phyloP scores from a whole-genome alignment of 23 tunicate genomes.

The Clavelina lepadiformis region DNA sequence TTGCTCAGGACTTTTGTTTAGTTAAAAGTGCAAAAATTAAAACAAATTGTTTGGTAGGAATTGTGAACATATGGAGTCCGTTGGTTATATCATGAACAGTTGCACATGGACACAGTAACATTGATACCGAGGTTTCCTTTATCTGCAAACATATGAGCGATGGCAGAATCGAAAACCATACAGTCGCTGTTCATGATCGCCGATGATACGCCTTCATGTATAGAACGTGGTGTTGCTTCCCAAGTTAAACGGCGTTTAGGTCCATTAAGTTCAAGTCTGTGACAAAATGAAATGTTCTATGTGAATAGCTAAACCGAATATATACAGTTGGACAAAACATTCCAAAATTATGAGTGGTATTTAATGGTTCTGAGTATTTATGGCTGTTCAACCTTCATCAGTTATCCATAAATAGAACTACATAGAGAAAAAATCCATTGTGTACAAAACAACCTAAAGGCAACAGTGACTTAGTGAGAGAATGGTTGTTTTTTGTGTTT shows the following conservation, averaged over 20 bases:
- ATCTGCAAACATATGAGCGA: slow-evolving; percentile 99
- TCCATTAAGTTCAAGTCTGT: slow-evolving; percentile 92
- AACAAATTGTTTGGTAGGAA: too few species aligned
- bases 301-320: too few species aligned
- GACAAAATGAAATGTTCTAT: too few species aligned
- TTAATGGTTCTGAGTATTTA: background rate
- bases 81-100: slow-evolving; percentile 57
- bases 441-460: too few species aligned
- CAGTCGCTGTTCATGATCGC: slow-evolving; percentile 95
- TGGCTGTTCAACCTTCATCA: too few species aligned
- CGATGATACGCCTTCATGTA: slow-evolving; percentile 95
- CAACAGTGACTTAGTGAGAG: too few species aligned
- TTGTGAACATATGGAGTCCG: too few species aligned
- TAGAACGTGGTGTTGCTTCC: slow-evolving; percentile 99
- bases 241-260: slow-evolving; percentile 94
- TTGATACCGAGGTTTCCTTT: slow-evolving; percentile 99
- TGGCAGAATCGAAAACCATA: slow-evolving; percentile 94
- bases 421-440: too few species aligned
- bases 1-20: too few species aligned
- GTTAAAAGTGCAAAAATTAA: too few species aligned
- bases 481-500: too few species aligned
- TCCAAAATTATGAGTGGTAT: background rate
- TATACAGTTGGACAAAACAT: background rate
- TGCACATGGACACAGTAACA: slow-evolving; percentile 96
- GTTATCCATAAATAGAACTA: too few species aligned